Base-by-base conservation (phyloP, 2,888 invertebrate species). In the Archips xylosteana region DNA sequence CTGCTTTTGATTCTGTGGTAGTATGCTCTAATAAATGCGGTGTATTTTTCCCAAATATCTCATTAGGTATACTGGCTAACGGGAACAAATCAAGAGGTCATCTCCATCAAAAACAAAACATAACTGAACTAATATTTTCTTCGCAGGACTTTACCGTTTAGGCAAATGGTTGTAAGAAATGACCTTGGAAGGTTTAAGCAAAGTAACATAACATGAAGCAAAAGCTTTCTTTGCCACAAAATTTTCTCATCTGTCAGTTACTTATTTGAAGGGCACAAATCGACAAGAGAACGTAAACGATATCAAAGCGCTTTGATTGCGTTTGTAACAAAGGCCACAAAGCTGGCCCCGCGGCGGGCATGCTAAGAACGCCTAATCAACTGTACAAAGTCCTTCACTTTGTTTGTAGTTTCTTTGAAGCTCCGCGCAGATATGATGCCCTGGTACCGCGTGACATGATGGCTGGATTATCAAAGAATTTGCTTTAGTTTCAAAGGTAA, bases 331-430 rank as follows among this genome's bases (percentile, higher is more conserved):
- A 91, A 91, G 82, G 88, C 85, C 84, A 91, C 92, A 93, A 93
- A 92, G 92, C 87, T 87, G 74, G 84, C 87, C 93, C 88, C 79
- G 82, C 81, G 89, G 91, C 91, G 84, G 85, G 85, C 84, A 81
- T 80, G 87, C 84, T 85, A 89, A 88, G 90, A 90, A 89, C 88
- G 92, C 91, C 93, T 92, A 93, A 93, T 94, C 92, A 93, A 92
- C 91, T 91, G 92, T 85, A 83, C 89, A 83, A 85, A 87, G 85
- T 89, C 83, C 86, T 90, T 87, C 90, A 90, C 92, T 92, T 92
- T 91, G 92, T 91, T 83, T 83, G 86, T 89, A 89, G 91, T 91
- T 91, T 88, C 92, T 93, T 92, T 92, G 92, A 92, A 87, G 89
- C 89, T 85, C 80, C 83, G 79, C 75, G 84, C 85, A 87, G 87